These are phyloP conservation scores for Adelosebastes latens DNA, from an alignment of 2,797 vertebrate species.

Conservation along the genomic window DNA sequence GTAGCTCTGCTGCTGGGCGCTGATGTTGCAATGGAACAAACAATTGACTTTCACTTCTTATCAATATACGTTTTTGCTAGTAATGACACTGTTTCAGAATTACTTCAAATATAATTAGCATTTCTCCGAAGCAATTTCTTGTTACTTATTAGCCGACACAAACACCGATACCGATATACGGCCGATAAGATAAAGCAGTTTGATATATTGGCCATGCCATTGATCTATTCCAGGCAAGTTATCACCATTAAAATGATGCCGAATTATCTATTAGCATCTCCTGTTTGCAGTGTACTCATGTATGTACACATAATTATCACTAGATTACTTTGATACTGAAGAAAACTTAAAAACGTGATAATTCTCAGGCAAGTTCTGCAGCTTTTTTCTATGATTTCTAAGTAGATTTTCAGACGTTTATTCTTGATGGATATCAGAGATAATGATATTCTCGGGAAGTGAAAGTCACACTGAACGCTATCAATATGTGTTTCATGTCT, in stretches of 20 bases:
- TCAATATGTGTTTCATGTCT: not conserved
- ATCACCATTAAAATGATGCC: not conserved
- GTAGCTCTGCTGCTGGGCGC: no score
- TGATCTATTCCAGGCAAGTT: no score
- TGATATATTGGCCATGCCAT: no score
- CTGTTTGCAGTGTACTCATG: rapidly evolving
- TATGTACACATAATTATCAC: not conserved
- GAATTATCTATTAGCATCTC: not conserved
- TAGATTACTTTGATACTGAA: not conserved
- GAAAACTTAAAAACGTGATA: not conserved
- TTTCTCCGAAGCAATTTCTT: no score
- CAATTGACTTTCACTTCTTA: no score
- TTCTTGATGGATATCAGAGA: not conserved
- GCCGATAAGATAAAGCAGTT: no score
- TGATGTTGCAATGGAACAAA: no score
- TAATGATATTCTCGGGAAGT: not conserved
- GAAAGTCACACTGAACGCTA: not conserved
- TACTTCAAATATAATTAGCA: no score
- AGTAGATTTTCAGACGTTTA: not conserved
- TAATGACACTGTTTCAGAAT: no score
- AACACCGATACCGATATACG: no score
- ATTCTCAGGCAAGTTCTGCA: not conserved
- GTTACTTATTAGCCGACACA: no score
- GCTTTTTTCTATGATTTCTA: not conserved
- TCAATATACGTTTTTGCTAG: no score